These are phyloP conservation scores for Zoanthus sansibaricus DNA, from an alignment of 92 coral and sea anemone genomes.

Conservation along the genomic window DNA sequence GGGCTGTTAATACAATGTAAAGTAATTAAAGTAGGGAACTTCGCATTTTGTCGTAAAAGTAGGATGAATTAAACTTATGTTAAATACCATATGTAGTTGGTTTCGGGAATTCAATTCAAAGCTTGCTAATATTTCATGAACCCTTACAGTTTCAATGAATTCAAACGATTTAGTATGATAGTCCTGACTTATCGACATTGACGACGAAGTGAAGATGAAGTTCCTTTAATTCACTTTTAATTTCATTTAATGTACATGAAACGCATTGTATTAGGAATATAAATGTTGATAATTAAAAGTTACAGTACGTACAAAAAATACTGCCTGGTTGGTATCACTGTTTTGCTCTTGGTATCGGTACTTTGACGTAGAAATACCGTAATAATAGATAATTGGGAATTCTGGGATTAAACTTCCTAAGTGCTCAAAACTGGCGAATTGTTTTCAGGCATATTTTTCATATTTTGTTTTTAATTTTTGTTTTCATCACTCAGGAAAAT, in stretches of 20 bases:
- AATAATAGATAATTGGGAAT: no score
- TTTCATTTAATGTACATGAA: background rate
- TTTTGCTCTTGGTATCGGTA: no score
- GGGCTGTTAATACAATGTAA: no score
- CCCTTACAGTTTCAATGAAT: background rate
- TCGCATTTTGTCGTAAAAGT: background rate
- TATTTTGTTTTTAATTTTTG: no score
- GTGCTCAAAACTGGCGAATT: no score
- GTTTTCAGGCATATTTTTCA: no score
- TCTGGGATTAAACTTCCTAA: no score
- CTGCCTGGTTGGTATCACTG: no score
- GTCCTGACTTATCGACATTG: background rate
- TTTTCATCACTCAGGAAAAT: no score
- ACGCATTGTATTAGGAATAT: background rate
- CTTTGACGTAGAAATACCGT: no score
- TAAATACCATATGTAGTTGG: background rate
- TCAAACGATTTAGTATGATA: background rate
- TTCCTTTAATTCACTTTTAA: background rate
- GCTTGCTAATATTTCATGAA: background rate
- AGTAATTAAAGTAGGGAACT: background rate
- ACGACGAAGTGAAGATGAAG: background rate
- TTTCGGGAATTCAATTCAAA: background rate
- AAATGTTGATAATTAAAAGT: background rate
- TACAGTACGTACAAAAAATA: background rate
- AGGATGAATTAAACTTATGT: background rate